Percentiles rank a stretch among this genome's conserved stretches.
Conservation (phyloP, 2,113 vertebrate species). For the Cephalopholis sonnerati region DNA sequence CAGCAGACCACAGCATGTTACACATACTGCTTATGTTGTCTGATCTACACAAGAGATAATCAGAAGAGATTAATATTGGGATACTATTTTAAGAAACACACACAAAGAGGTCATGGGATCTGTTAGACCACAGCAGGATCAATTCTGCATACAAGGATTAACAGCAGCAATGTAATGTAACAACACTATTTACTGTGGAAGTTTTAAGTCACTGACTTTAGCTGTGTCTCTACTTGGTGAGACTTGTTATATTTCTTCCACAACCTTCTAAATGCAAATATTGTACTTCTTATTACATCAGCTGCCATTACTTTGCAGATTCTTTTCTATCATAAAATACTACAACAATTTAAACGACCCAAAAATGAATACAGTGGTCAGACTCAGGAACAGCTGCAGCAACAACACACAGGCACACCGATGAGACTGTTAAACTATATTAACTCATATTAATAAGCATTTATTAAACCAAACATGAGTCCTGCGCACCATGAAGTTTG, state of each 20-base stretch:
- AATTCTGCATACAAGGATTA: neutral
- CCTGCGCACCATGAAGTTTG: neutral
- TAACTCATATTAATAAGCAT: neutral
- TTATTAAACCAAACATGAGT: neutral
- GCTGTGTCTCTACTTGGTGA: neutral
- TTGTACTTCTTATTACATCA: neutral
- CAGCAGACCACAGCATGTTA: constrained; percentile 4
- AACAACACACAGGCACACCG: neutral
- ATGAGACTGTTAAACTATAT: neutral
- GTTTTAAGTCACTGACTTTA: neutral
- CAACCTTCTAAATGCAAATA: neutral
- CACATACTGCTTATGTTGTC: neutral
- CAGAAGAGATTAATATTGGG: neutral
- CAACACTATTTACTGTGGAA: neutral
- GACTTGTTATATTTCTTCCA: neutral
- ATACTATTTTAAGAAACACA: neutral
- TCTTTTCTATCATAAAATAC: neutral
- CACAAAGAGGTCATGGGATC: neutral
- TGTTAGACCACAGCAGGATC: neutral
- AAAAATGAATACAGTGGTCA: neutral
- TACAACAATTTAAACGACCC: neutral
- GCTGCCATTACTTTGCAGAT: neutral
- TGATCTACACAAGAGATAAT: neutral
- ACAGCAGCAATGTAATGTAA: neutral
- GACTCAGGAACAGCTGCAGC: neutral